phyloP scores from a whole-genome alignment of 2,113 vertebrate genomes.

The Lepidothrix coronata region DNA sequence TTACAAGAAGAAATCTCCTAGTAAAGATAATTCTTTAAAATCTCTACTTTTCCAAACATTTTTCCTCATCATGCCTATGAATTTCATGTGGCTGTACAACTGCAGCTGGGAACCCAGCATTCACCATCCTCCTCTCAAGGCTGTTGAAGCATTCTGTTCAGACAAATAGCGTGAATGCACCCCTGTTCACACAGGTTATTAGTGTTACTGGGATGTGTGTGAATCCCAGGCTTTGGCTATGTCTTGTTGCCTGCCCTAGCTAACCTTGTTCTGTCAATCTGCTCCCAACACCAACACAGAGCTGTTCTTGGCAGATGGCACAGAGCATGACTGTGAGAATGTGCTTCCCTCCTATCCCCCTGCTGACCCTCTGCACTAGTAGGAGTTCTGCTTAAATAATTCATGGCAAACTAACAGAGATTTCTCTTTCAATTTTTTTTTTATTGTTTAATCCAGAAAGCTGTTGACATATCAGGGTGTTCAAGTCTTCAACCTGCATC shows the following conservation, averaged over 20 bases:
- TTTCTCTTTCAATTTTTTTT: not conserved
- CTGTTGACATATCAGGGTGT: not conserved
- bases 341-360: not conserved
- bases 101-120: not conserved
- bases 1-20: not conserved
- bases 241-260: not conserved
- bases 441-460: not conserved
- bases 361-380: not conserved
- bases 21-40: not conserved
- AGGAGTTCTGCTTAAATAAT: conserved; percentile 19
- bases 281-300: not conserved
- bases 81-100: not conserved
- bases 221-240: not conserved
- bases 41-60: not conserved
- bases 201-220: not conserved
- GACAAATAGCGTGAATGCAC: not conserved
- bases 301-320: not conserved
- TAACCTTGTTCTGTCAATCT: not conserved
- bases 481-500: not conserved
- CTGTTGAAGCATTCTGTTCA: not conserved
- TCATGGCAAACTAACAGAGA: not conserved
- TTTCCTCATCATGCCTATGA: not conserved
- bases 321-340: not conserved
- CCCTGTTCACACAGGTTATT: not conserved
- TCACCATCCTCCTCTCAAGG: not conserved